phyloP scores from a whole-genome alignment of 2,113 vertebrate species.

The Nematolebias whitei region DNA sequence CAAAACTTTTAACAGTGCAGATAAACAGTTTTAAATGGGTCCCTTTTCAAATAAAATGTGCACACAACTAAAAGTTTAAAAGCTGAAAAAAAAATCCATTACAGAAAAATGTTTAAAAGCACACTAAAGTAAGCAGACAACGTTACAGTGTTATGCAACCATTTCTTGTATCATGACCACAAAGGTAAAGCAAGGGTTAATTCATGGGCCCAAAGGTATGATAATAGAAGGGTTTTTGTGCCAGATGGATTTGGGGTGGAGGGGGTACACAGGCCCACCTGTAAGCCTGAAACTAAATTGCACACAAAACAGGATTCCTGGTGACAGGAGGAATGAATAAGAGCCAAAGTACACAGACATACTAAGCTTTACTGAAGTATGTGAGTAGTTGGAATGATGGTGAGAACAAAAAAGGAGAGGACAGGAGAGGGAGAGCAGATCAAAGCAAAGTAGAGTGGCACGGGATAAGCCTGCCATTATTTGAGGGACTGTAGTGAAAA shows the following conservation, averaged over 20 bases:
- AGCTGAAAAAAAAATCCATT: no score
- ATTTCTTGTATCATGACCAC: background rate
- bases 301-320: slow-evolving; percentile 18
- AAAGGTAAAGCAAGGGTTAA: slow-evolving; percentile 33
- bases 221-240: slow-evolving; percentile 50
- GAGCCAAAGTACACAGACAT: slow-evolving; percentile 17
- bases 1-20: background rate
- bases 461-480: slow-evolving; percentile 47
- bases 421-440: slow-evolving; percentile 30
- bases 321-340: slow-evolving; percentile 1
- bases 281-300: slow-evolving; percentile 23
- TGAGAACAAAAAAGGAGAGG: slow-evolving; percentile 23
- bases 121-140: background rate
- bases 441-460: slow-evolving; percentile 21
- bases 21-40: no score
- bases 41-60: no score
- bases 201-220: slow-evolving; percentile 14
- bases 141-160: background rate
- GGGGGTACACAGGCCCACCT: slow-evolving; percentile 59
- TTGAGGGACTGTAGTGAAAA: slow-evolving; percentile 39
- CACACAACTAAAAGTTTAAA: no score
- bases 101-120: no score
- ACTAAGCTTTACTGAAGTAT: slow-evolving; percentile 27
- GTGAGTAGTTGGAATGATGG: slow-evolving; percentile 37
- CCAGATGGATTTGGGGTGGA: slow-evolving; percentile 27